phyloP scores from a whole-genome alignment of 2,113 vertebrate species.

The Antechinus flavipes region DNA sequence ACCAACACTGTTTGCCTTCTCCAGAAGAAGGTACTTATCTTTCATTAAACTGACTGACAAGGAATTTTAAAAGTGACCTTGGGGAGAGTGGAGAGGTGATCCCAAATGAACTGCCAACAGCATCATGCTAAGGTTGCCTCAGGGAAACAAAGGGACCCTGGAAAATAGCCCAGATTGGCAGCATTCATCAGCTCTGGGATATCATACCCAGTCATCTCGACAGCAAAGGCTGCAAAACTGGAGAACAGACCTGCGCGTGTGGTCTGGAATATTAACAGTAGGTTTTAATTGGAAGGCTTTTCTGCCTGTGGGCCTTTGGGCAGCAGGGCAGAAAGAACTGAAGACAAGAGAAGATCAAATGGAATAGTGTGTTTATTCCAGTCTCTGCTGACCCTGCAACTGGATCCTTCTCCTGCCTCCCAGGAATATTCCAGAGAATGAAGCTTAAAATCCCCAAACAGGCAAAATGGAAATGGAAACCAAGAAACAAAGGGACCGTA shows the following conservation, averaged over 20 bases:
- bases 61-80: slow-evolving; percentile 52
- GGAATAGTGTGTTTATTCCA: slow-evolving; percentile 35
- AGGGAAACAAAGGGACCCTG: slow-evolving; percentile 52
- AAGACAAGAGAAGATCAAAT: slow-evolving; percentile 66
- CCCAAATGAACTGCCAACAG: slow-evolving; percentile 50
- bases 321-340: slow-evolving; percentile 58
- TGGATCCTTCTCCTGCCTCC: slow-evolving; percentile 24
- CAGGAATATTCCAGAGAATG: slow-evolving; percentile 32
- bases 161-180: slow-evolving; percentile 32
- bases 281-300: slow-evolving; percentile 65
- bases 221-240: slow-evolving; percentile 56
- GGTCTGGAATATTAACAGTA: slow-evolving; percentile 67
- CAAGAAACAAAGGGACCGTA: background rate
- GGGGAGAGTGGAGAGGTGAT: slow-evolving; percentile 30
- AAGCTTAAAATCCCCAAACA: background rate
- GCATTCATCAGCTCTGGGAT: slow-evolving; percentile 46
- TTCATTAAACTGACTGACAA: slow-evolving; percentile 60
- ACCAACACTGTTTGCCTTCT: background rate
- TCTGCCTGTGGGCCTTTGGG: slow-evolving; percentile 61
- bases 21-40: slow-evolving; percentile 44
- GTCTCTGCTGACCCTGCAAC: slow-evolving; percentile 43
- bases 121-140: slow-evolving; percentile 47
- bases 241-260: slow-evolving; percentile 41
- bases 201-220: slow-evolving; percentile 35
- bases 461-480: background rate